Evolutionary conservation across 1,140 invertebrate genomes (phyloP).

Genomic region (Aphaenogaster ashmeadi): DNA sequence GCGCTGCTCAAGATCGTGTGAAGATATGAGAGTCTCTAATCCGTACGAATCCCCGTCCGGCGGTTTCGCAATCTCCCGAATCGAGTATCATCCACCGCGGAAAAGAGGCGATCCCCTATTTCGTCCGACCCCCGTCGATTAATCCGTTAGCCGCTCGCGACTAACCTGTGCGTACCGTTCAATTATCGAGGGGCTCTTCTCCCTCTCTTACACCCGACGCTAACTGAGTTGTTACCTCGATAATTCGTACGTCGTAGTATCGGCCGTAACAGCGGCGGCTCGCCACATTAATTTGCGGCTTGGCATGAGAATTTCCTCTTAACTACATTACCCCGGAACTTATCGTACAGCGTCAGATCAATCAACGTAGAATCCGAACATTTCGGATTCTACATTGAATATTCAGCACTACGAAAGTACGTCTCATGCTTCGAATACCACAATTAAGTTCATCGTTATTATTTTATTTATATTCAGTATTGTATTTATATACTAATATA

Average conservation of each 20-base stretch:
- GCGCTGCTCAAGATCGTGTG: too few relatives aligned
- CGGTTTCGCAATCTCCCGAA: constrained; percentile 9
- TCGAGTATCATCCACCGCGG: constrained; percentile 12
- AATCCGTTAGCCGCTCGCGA: constrained; percentile 56
- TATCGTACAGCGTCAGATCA: constrained; percentile 40
- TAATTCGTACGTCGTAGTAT: constrained; percentile 76
- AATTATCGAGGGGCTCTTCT: constrained; percentile 72
- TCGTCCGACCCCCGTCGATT: constrained; percentile 63
- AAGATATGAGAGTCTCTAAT: background rate
- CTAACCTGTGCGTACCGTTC: constrained; percentile 69
- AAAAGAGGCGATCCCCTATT: constrained; percentile 54
- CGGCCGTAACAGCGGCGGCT: constrained; percentile 56
- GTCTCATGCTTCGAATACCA: background rate
- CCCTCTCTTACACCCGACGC: constrained; percentile 64
- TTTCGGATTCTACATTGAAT: background rate
- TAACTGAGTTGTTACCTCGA: constrained; percentile 77
- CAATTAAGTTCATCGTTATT: background rate
- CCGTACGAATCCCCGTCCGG: background rate
- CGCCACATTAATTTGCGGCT: constrained; percentile 73
- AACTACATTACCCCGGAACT: constrained; percentile 71
- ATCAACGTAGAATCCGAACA: constrained; percentile 20
- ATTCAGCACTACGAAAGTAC: background rate
- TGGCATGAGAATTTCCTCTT: constrained; percentile 70
- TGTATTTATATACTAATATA: background rate
- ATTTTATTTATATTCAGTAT: background rate